Evolutionary conservation across 1,140 invertebrate species (phyloP).

Genomic region (Ladona fulva): DNA sequence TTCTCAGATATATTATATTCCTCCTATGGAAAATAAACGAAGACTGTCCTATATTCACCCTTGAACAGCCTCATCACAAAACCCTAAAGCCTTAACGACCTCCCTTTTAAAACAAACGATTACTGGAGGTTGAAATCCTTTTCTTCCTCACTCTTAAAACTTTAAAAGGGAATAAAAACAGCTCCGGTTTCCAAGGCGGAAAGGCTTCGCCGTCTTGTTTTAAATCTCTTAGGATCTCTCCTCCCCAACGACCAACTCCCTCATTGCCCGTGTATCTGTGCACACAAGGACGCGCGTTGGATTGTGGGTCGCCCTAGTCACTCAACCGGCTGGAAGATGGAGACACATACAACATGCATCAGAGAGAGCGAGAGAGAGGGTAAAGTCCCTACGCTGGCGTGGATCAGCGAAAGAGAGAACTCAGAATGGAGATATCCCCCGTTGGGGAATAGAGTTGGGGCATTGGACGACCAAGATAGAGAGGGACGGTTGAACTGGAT

Average conservation of each 20-base stretch:
- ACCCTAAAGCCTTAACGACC: too few relatives aligned
- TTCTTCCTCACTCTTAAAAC: too few relatives aligned
- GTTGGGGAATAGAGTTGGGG: neutral
- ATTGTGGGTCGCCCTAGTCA: neutral
- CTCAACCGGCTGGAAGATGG: neutral
- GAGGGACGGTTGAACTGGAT: neutral
- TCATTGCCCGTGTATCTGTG: neutral
- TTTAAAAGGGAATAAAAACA: too few relatives aligned
- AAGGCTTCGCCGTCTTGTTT: too few relatives aligned
- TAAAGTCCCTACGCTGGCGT: neutral
- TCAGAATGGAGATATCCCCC: neutral
- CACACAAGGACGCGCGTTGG: neutral
- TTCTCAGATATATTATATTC: too few relatives aligned
- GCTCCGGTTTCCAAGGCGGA: too few relatives aligned
- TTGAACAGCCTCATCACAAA: too few relatives aligned
- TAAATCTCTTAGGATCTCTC: neutral
- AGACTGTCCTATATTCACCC: too few relatives aligned
- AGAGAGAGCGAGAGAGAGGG: neutral
- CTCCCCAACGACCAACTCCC: neutral
- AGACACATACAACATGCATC: neutral
- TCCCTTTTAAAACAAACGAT: too few relatives aligned
- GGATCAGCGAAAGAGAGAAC: neutral
- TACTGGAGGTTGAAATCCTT: too few relatives aligned
- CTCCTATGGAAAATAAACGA: too few relatives aligned
- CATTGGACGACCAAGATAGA: neutral